Evolutionary conservation across 64 coral and sea anemone species (phyloP).

Genomic region (Actinia equina): DNA sequence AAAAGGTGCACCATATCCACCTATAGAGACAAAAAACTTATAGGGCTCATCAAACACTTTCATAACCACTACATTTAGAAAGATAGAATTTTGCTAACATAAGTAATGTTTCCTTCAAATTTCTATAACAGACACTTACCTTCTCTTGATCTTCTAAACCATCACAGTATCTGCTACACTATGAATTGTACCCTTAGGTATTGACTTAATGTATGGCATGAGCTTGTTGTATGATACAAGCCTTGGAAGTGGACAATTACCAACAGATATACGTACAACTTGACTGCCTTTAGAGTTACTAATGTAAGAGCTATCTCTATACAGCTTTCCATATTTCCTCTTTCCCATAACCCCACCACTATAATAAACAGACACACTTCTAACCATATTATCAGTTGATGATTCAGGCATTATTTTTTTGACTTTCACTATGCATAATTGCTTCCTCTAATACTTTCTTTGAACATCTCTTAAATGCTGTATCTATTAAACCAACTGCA

Average conservation of each 20-base stretch:
- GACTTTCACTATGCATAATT: constrained; percentile 31
- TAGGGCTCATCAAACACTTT: constrained; percentile 16
- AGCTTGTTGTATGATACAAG: constrained; percentile 31
- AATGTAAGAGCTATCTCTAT: constrained; percentile 22
- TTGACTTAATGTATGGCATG: constrained; percentile 29
- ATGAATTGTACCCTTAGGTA: constrained; percentile 2
- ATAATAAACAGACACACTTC: constrained; percentile 52
- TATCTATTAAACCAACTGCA: constrained; percentile 27
- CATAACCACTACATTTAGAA: constrained; percentile 7
- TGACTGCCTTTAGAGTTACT: background rate
- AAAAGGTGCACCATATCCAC: constrained; percentile 38
- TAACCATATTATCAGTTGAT: constrained; percentile 30
- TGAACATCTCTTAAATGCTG: constrained; percentile 30
- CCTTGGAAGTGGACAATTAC: constrained; percentile 26
- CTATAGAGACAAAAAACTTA: constrained; percentile 29
- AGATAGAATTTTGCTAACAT: constrained; percentile 34
- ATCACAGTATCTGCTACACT: constrained; percentile 11
- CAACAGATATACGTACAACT: constrained; percentile 17
- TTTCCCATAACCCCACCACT: constrained; percentile 72
- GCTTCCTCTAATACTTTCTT: constrained; percentile 28
- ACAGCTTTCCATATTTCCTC: constrained; percentile 31
- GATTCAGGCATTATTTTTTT: constrained; percentile 33
- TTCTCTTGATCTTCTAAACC: constrained; percentile 23
- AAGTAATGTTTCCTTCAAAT: background rate
- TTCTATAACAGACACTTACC: constrained; percentile 29